Conservation (phyloP, 2,797 vertebrate genomes). For the Falco biarmicus region DNA sequence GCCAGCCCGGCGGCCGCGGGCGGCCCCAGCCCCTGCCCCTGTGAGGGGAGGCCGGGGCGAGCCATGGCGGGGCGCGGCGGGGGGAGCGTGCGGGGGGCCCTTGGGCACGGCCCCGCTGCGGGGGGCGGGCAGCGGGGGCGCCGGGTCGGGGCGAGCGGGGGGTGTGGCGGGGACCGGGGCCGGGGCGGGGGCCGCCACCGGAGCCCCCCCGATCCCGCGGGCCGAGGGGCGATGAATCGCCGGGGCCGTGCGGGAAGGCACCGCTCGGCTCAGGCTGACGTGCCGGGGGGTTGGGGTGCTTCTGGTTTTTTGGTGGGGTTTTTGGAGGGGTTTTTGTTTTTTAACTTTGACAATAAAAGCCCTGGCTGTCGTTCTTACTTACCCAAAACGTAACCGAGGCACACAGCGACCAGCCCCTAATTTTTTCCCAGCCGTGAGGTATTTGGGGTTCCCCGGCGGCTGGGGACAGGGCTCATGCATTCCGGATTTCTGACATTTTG, state of each 20-base stretch:
- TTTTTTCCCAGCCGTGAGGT: not conserved
- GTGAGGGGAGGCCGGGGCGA: not conserved
- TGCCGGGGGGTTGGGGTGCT: not conserved
- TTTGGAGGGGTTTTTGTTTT: not conserved
- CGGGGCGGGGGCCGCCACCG: not conserved
- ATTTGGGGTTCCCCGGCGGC: not conserved
- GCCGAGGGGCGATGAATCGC: not conserved
- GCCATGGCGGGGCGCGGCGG: not conserved
- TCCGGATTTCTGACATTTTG: not conserved
- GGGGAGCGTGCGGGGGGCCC: too few species aligned
- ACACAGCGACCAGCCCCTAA: not conserved
- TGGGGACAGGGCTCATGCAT: not conserved
- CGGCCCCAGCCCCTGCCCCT: not conserved
- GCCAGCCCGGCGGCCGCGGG: not conserved
- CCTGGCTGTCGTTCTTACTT: not conserved
- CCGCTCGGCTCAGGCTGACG: rapidly evolving
- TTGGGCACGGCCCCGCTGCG: not conserved
- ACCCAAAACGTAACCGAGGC: not conserved
- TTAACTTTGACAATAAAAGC: not conserved
- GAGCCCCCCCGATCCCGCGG: not conserved
- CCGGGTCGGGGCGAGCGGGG: not conserved
- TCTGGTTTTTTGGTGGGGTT: not conserved
- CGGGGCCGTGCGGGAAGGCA: not conserved
- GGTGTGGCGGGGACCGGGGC: too few species aligned
- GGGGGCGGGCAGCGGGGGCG: not conserved